Evolutionary conservation across 1,140 invertebrate species (phyloP).

Genomic region (Rhynchophorus ferrugineus): DNA sequence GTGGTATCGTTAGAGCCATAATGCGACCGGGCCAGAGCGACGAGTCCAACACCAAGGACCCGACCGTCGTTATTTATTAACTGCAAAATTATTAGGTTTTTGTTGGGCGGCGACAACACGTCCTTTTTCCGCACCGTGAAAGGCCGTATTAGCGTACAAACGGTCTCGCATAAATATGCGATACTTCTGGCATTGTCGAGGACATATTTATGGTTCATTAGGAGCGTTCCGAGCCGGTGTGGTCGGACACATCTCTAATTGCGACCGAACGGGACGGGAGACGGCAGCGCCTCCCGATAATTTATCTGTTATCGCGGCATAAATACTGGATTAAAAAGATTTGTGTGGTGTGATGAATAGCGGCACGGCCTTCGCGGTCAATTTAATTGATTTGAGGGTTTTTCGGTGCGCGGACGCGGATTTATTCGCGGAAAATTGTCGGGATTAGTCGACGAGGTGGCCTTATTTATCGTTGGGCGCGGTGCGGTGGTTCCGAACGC

Average conservation of each 20-base stretch:
- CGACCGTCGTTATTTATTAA: constrained; percentile 13
- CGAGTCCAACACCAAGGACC: too few relatives aligned
- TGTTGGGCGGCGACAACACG: too few relatives aligned
- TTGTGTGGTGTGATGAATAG: constrained; percentile 40
- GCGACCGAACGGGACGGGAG: constrained; percentile 25
- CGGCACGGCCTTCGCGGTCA: constrained; percentile 22
- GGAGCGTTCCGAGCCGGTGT: constrained; percentile 33
- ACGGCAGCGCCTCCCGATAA: constrained; percentile 28
- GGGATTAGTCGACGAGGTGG: constrained; percentile 19
- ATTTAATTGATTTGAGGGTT: constrained; percentile 30
- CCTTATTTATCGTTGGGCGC: neutral
- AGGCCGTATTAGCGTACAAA: constrained; percentile 37
- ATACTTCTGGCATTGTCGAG: constrained; percentile 35
- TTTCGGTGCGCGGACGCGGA: constrained; percentile 32
- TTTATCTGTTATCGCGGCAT: constrained; percentile 41
- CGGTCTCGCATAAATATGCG: constrained; percentile 36
- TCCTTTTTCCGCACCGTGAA: constrained; percentile 11
- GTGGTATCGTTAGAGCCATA: too few relatives aligned
- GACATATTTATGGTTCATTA: constrained; percentile 40
- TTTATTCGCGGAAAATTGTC: constrained; percentile 40
- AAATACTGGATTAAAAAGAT: constrained; percentile 41
- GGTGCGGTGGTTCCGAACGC: too few relatives aligned
- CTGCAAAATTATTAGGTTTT: constrained; percentile 16
- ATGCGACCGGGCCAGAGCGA: too few relatives aligned
- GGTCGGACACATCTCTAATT: constrained; percentile 39